A percentile compares a stretch with the other conserved stretches of the same genome.
Evolutionary conservation across 64 coral and sea anemone species (phyloP).

Genomic region (Montipora efflorescens): DNA sequence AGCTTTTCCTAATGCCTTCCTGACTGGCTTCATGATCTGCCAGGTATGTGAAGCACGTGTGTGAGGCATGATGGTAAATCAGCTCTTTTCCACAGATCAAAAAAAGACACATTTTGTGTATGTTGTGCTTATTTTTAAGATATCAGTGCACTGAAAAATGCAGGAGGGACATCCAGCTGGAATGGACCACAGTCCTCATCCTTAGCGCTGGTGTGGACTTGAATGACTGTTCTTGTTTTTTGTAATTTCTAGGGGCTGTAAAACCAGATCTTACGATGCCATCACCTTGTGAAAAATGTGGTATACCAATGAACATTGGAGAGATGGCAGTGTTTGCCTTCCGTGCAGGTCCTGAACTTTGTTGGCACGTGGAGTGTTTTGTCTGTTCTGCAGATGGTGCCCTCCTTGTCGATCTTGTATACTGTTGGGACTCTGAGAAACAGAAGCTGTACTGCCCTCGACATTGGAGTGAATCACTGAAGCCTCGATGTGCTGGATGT

Average conservation of each 20-base stretch:
- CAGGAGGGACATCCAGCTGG: no score
- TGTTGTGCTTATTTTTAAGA: no score
- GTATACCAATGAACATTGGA: conserved; percentile 63
- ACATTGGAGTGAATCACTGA: conserved; percentile 84
- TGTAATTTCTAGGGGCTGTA: conserved; percentile 62
- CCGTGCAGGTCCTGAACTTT: conserved; percentile 68
- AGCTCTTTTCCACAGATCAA: no score
- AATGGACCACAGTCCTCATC: no score
- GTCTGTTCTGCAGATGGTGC: conserved; percentile 77
- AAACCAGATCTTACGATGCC: conserved; percentile 48
- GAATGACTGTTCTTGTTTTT: not conserved
- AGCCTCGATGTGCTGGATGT: conserved; percentile 96
- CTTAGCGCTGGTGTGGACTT: not conserved
- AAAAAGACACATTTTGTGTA: no score
- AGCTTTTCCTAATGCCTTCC: no score
- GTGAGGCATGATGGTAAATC: no score
- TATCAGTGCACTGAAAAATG: no score
- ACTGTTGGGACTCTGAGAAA: conserved; percentile 74
- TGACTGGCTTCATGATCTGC: no score
- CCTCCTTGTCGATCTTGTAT: conserved; percentile 88
- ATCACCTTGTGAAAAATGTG: conserved; percentile 69
- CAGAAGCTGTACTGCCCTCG: conserved; percentile 69
- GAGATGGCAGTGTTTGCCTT: conserved; percentile 94
- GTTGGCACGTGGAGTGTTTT: conserved; percentile 94
- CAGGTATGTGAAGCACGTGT: no score